phyloP scores from a whole-genome alignment of 2,113 vertebrate genomes.

The Thalassarche chlororhynchos region DNA sequence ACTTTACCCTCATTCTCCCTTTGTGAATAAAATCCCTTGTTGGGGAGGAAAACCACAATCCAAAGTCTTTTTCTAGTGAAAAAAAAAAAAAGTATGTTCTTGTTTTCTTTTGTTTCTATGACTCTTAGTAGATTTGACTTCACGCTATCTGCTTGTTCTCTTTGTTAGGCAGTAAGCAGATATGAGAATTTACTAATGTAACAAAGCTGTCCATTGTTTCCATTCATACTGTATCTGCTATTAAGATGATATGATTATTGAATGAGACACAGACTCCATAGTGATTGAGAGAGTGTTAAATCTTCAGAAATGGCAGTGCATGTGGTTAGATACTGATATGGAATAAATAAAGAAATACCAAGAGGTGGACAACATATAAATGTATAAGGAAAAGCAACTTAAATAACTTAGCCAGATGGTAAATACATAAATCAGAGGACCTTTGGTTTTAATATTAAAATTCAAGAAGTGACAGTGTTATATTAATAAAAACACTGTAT shows the following conservation, averaged over 20 bases:
- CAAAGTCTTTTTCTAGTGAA: background rate
- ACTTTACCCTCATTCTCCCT: background rate
- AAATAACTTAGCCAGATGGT: slow-evolving; percentile 76
- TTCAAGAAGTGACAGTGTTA: slow-evolving; percentile 70
- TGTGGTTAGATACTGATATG: slow-evolving; percentile 76
- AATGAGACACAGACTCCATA: slow-evolving; percentile 71
- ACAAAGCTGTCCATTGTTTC: slow-evolving; percentile 60
- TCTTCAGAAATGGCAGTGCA: slow-evolving; percentile 70
- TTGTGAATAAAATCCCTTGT: background rate
- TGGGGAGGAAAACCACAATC: background rate
- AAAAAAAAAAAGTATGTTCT: background rate
- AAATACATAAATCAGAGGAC: slow-evolving; percentile 72
- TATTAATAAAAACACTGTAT: slow-evolving; percentile 76
- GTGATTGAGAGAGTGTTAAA: slow-evolving; percentile 75
- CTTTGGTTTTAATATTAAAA: slow-evolving; percentile 73
- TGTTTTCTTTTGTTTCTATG: slow-evolving; percentile 1
- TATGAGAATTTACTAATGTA: background rate
- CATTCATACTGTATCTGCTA: slow-evolving; percentile 71
- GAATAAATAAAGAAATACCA: slow-evolving; percentile 77
- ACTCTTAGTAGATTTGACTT: slow-evolving; percentile 19
- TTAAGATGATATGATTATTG: slow-evolving; percentile 71
- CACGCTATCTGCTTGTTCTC: slow-evolving; percentile 15
- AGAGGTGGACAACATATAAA: slow-evolving; percentile 77
- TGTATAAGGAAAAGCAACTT: slow-evolving; percentile 76
- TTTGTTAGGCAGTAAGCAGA: background rate